Evolutionary conservation across 2,888 invertebrate species (phyloP), one percentile per base, ranked within the genome.

Genomic region (Alsophila aescularia): DNA sequence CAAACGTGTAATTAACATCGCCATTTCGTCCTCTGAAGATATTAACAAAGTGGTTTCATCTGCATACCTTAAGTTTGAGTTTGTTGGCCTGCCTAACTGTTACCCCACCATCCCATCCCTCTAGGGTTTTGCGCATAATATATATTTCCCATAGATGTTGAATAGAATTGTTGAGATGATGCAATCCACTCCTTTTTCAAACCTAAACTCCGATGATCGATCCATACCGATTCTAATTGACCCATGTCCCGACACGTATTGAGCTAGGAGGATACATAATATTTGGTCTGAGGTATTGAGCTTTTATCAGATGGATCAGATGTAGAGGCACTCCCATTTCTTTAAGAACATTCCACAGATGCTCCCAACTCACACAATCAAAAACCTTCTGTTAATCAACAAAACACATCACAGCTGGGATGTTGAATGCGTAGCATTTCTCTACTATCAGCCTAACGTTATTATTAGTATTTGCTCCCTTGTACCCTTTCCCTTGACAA

Each of bases 21-120:
- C 13, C 60, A 64, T 58, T 21, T 63, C 43, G 0, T 16, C 3
- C 10, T 40, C 47, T 16, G 15, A 32, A 2, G 50, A 6, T 9
- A 57, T 52, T n/a, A 66, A 29, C 0, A 58, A 32, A 1, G 58
- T 64, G 9, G 66, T 64, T 18, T 64, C 62, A 43, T 64, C 66
- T 0, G 58, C 64, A n/a, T 60, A 66, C 0, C 61, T 53, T 2
- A 64, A 21, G n/a, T 62, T 62, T 0, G 41, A 27, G 0, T 61
- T 48, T 31, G 39, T 58, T 0, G 10, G n/a, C 0, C 44, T 44
- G 6, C 31, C 34, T n/a, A 0, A 40, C 8, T 0, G 0, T 12
- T 1, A 52, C 14, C 1, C 40, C 48, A 4, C 48, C n/a, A n/a
- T n/a, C n/a, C n/a, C n/a, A n/a, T n/a, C n/a, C n/a, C 3, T 48